Conservation (phyloP, 2,797 vertebrate genomes). For the Oryzias dopingdopingensis region DNA sequence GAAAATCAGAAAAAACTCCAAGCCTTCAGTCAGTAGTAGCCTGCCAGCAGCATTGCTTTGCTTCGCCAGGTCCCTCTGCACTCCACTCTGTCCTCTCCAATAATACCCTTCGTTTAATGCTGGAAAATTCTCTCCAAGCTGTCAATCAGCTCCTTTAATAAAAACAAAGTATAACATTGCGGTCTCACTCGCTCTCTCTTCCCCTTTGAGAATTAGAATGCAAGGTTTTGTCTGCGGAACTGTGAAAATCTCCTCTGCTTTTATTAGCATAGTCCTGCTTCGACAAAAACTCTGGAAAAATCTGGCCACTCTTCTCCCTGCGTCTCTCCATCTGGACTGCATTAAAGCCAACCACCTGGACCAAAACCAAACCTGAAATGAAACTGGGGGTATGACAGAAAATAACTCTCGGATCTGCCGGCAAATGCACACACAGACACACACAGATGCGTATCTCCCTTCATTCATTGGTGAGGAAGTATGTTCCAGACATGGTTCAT, state of each 20-base stretch:
- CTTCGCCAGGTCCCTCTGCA: slow-evolving; percentile 71
- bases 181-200: slow-evolving; percentile 77
- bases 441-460: slow-evolving; percentile 60
- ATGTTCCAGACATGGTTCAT: slow-evolving; percentile 52
- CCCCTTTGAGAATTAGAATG: slow-evolving; percentile 76
- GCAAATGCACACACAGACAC: slow-evolving; percentile 39
- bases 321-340: slow-evolving; percentile 79
- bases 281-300: slow-evolving; percentile 80
- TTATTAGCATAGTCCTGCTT: slow-evolving; percentile 79
- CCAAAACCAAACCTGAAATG: slow-evolving; percentile 81
- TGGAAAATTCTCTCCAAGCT: slow-evolving; percentile 82
- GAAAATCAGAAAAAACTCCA: slow-evolving; percentile 51
- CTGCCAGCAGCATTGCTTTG: slow-evolving; percentile 68
- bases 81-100: slow-evolving; percentile 78
- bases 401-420: slow-evolving; percentile 70
- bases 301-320: slow-evolving; percentile 72
- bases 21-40: slow-evolving; percentile 72
- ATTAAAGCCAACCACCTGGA: slow-evolving; percentile 84
- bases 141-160: slow-evolving; percentile 83
- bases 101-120: slow-evolving; percentile 79
- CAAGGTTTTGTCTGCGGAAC: slow-evolving; percentile 81
- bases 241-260: slow-evolving; percentile 83
- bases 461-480: slow-evolving; percentile 31
- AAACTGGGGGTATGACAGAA: slow-evolving; percentile 81
- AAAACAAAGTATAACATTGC: slow-evolving; percentile 86